phyloP scores from a whole-genome alignment of 2,113 vertebrate genomes.

The Phalacrocorax brasilianus region DNA sequence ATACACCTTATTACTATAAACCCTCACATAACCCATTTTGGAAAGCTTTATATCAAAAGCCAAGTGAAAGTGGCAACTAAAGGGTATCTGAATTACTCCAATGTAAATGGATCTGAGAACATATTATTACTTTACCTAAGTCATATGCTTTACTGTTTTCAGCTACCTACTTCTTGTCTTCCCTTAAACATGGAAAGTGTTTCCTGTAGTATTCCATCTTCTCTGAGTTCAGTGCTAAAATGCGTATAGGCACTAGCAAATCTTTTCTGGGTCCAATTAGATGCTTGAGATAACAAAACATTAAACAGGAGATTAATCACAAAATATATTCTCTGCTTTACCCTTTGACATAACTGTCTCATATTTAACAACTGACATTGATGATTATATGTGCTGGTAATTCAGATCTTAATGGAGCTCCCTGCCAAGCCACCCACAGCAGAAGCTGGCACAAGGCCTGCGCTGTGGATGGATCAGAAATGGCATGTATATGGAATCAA shows the following conservation, averaged over 20 bases:
- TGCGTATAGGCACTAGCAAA: neutral
- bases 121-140: neutral
- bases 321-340: neutral
- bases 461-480: neutral
- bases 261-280: neutral
- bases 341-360: neutral
- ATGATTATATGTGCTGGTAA: constrained; percentile 12
- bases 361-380: constrained; percentile 32
- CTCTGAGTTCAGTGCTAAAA: neutral
- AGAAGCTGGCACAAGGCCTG: neutral
- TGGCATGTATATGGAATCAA: neutral
- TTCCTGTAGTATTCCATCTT: neutral
- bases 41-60: neutral
- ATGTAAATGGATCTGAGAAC: neutral
- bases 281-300: neutral
- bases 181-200: neutral
- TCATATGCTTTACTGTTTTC: neutral
- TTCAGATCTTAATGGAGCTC: constrained; percentile 15
- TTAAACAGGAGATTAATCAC: neutral
- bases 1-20: neutral
- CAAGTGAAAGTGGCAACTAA: neutral
- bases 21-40: neutral
- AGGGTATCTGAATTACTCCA: neutral
- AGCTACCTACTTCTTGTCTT: neutral
- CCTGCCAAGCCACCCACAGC: constrained; percentile 17